phyloP scores from a whole-genome alignment of 2,888 invertebrate species.

The Heliconius ismenius region DNA sequence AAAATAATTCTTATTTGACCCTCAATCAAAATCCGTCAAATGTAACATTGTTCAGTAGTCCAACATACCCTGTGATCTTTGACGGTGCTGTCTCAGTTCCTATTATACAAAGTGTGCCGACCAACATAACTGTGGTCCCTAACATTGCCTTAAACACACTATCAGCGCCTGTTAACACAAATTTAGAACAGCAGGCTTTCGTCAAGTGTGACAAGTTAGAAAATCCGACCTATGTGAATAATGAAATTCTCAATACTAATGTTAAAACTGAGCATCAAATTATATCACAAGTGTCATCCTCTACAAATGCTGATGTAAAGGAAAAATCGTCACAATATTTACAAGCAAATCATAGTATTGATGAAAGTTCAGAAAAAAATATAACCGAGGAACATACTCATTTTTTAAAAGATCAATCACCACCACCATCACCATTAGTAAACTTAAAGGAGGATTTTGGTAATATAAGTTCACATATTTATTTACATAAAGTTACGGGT shows the following conservation, averaged over 20 bases:
- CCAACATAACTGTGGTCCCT: conserved; percentile 31
- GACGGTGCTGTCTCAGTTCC: conserved; percentile 52
- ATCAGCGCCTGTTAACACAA: neutral
- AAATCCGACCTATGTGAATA: conserved; percentile 3
- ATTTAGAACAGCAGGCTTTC: neutral
- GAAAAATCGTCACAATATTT: neutral
- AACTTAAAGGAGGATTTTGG: neutral
- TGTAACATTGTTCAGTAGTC: conserved; percentile 56
- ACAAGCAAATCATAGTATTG: neutral
- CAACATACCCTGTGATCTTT: conserved; percentile 57
- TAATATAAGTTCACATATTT: neutral
- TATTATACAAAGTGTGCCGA: conserved; percentile 38
- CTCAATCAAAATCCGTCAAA: conserved; percentile 52
- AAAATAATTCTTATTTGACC: conserved; percentile 51
- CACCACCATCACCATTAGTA: neutral
- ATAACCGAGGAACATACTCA: neutral
- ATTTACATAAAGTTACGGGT: too few relatives aligned
- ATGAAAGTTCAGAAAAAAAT: conserved; percentile 4
- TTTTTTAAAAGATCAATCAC: neutral
- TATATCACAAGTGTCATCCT: neutral
- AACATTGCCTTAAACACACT: neutral
- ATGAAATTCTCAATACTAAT: neutral
- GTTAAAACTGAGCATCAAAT: neutral
- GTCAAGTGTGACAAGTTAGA: neutral
- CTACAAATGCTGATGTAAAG: neutral